A percentile compares a stretch with the other conserved stretches of the same genome.
Evolutionary conservation across 1,140 invertebrate species (phyloP).

Genomic region (Drosophila simulans): DNA sequence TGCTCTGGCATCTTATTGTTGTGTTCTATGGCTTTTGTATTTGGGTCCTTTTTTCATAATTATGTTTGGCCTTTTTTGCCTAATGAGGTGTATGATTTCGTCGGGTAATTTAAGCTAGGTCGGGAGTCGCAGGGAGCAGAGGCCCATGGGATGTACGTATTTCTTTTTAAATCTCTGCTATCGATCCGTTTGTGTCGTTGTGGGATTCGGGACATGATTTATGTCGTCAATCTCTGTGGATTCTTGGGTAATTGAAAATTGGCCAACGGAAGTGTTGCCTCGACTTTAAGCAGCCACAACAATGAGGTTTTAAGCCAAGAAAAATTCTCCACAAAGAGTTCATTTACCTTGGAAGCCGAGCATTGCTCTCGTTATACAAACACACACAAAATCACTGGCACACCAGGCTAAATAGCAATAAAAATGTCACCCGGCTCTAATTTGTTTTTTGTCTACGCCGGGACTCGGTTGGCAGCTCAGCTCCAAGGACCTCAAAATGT

Average conservation of each 20-base stretch:
- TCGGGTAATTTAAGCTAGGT: constrained; percentile 24
- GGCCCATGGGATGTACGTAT: background rate
- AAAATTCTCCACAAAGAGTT: constrained; percentile 39
- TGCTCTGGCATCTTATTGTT: constrained; percentile 24
- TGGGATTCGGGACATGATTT: constrained; percentile 17
- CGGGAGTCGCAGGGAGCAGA: background rate
- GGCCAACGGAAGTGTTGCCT: constrained; percentile 7
- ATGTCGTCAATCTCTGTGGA: constrained; percentile 15
- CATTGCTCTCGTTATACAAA: constrained; percentile 37
- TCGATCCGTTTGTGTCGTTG: constrained; percentile 14
- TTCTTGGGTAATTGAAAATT: constrained; percentile 31
- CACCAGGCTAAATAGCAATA: constrained; percentile 67
- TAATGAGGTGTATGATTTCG: constrained; percentile 57
- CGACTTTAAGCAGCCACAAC: constrained; percentile 13
- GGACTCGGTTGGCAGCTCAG: constrained; percentile 28
- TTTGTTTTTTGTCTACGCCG: constrained; percentile 66
- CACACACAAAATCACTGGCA: constrained; percentile 20
- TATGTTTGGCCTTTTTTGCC: constrained; percentile 25
- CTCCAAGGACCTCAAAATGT: constrained; percentile 40
- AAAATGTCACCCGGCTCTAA: constrained; percentile 76
- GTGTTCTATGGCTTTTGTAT: constrained; percentile 30
- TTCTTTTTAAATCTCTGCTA: constrained; percentile 3
- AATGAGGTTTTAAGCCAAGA: constrained; percentile 2
- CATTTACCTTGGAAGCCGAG: constrained; percentile 51
- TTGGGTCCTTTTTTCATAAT: constrained; percentile 23